Evolutionary conservation across 2,113 vertebrate species (phyloP).

Genomic region (Hystrix brachyura): DNA sequence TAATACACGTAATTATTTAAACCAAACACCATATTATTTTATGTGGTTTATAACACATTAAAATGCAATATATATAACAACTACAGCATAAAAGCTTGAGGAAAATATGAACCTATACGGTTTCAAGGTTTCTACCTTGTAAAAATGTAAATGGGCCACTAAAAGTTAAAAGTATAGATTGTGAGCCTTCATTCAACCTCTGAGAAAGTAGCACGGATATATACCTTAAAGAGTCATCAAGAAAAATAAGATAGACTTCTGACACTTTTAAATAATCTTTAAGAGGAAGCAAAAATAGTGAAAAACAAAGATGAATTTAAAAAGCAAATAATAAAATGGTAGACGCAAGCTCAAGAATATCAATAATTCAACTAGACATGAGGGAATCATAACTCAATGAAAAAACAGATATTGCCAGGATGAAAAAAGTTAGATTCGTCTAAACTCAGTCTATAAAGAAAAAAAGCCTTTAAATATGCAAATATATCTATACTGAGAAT

Average conservation of each 20-base stretch:
- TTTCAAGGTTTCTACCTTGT: background rate
- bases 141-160: background rate
- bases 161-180: background rate
- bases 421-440: background rate
- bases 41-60: background rate
- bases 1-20: background rate
- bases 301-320: background rate
- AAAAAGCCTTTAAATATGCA: background rate
- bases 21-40: background rate
- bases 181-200: background rate
- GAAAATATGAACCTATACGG: background rate
- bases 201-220: background rate
- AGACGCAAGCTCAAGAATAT: background rate
- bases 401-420: background rate
- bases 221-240: background rate
- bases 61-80: background rate
- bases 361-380: background rate
- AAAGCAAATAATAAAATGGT: background rate
- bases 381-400: background rate
- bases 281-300: background rate
- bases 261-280: background rate
- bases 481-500: background rate
- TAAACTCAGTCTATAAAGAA: background rate
- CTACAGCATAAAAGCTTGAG: background rate
- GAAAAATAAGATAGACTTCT: constrained; percentile 19